phyloP scores from a whole-genome alignment of 2,888 invertebrate species.

The Scrobipalpa costella region DNA sequence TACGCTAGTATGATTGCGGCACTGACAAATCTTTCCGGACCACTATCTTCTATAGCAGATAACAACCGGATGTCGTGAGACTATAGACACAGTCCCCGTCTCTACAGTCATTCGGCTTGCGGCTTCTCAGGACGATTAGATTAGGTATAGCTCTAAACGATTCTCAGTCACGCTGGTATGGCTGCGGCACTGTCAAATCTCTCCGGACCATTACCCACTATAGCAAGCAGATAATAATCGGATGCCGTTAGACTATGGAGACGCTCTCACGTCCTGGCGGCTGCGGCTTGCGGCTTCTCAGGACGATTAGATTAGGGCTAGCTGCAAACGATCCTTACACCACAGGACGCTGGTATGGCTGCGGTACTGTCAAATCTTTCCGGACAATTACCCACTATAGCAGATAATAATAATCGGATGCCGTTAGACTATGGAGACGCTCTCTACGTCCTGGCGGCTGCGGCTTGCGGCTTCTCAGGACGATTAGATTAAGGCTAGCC shows the following conservation, averaged over 20 bases:
- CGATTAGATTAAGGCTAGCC: constrained; percentile 20
- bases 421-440: neutral
- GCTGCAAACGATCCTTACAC: constrained; percentile 22
- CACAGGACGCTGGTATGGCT: constrained; percentile 6
- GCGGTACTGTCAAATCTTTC: neutral
- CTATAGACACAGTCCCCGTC: neutral
- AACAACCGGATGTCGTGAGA: neutral
- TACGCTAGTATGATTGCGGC: neutral
- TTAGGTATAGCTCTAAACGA: too few species aligned
- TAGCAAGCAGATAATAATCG: neutral
- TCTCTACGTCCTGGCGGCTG: neutral
- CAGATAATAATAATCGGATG: neutral
- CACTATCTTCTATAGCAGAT: neutral
- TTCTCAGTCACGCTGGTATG: too few species aligned
- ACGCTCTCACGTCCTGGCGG: neutral
- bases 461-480: constrained; percentile 11
- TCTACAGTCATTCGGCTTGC: constrained; percentile 1
- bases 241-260: neutral
- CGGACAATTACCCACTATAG: neutral
- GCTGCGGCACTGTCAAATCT: too few species aligned
- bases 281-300: constrained; percentile 14
- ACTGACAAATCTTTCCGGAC: neutral
- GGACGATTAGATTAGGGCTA: constrained; percentile 20
- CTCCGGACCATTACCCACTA: too few species aligned
- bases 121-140: constrained; percentile 18